Conservation (phyloP, 2,888 invertebrate species). For the Chydorus sphaericus region DNA sequence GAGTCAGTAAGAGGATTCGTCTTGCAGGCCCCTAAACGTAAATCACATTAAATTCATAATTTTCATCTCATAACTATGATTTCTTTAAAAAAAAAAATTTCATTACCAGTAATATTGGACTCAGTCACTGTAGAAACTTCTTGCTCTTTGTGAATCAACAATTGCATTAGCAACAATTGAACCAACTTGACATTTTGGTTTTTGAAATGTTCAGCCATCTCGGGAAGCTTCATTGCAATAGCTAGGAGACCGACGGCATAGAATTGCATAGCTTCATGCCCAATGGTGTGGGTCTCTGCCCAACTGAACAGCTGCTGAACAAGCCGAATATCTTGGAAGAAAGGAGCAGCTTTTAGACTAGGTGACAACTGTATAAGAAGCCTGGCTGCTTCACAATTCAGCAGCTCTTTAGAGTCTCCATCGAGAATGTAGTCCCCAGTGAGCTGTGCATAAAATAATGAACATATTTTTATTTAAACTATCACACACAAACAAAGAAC, state of each 20-base stretch:
- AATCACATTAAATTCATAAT: neutral
- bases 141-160: slow-evolving; percentile 51
- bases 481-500: neutral
- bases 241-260: slow-evolving; percentile 89
- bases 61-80: neutral
- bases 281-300: slow-evolving; percentile 79
- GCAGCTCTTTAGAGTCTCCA: slow-evolving; percentile 53
- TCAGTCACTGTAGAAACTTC: slow-evolving; percentile 81
- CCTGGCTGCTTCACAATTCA: slow-evolving; percentile 80
- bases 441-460: slow-evolving; percentile 40
- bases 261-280: slow-evolving; percentile 75
- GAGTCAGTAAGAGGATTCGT: slow-evolving; percentile 77
- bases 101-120: slow-evolving; percentile 60
- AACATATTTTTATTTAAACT: neutral
- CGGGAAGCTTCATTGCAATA: slow-evolving; percentile 92
- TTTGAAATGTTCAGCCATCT: slow-evolving; percentile 77
- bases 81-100: neutral
- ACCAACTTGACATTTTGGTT: slow-evolving; percentile 75
- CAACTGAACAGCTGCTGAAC: slow-evolving; percentile 73
- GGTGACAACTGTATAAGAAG: slow-evolving; percentile 85
- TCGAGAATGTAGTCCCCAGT: slow-evolving; percentile 82
- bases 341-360: slow-evolving; percentile 84
- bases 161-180: slow-evolving; percentile 72
- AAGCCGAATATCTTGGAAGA: slow-evolving; percentile 79
- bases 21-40: slow-evolving; percentile 48